Percentiles rank a stretch among this genome's conserved stretches.
Conservation (phyloP, 2,113 vertebrate genomes). For the Struthio camelus region DNA sequence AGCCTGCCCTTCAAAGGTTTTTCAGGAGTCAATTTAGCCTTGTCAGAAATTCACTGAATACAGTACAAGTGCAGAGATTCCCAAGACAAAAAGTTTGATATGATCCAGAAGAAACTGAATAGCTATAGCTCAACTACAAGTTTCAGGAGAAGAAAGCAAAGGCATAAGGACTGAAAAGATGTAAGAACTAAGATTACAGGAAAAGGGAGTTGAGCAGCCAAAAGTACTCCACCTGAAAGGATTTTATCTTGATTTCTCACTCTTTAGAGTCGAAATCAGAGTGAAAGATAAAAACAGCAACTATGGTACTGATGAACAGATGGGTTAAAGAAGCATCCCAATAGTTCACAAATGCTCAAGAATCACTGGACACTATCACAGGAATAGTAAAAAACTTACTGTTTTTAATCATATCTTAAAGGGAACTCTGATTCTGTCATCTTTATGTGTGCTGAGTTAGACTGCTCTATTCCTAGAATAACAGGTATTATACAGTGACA, state of each 20-base stretch:
- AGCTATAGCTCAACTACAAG: conserved; percentile 16
- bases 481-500: not conserved
- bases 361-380: not conserved
- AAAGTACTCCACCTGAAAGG: not conserved
- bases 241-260: not conserved
- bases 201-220: not conserved
- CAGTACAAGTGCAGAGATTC: conserved; percentile 19
- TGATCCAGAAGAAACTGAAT: not conserved
- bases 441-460: not conserved
- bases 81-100: conserved; percentile 12
- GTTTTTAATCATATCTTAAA: not conserved
- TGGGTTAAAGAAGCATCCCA: not conserved
- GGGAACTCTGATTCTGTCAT: not conserved
- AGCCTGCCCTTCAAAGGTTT: conserved; percentile 31
- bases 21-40: conserved; percentile 37
- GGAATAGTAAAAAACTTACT: not conserved
- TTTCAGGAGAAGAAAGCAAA: not conserved
- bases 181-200: conserved; percentile 21
- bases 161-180: not conserved
- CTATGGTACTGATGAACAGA: not conserved
- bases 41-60: conserved; percentile 43
- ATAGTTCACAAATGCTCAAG: not conserved
- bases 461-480: not conserved
- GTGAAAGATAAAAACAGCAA: not conserved
- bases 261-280: not conserved